Base-by-base conservation (phyloP, 2,113 vertebrate genomes). In the Toxostoma redivivum region DNA sequence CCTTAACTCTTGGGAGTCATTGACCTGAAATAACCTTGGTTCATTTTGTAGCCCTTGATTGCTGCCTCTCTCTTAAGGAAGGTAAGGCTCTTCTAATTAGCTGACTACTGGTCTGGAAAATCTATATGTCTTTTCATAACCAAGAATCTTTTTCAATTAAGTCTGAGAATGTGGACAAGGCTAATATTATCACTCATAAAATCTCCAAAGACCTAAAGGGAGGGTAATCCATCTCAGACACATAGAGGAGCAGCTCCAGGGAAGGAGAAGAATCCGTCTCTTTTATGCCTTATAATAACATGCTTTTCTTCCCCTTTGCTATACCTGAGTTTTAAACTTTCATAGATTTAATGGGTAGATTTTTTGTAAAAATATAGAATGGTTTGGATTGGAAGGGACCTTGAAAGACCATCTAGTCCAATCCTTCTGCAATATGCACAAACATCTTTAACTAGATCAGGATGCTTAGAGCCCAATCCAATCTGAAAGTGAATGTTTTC, bases 101-200 rank as follows among this genome's bases (percentile, higher is more conserved):
- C 18, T 91, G 72, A 58, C 38, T 88, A 81, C 25, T 50, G 89
- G 25, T 73, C 73, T 96, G 72, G 77, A 95, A 96, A 91, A 92
- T 54, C 25, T 86, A 45, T 28, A 37, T 2, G 6, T 40, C 33
- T 42, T 83, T 85, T 97, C 69, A 72, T 81, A 86, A 76, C 21
- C 37, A 72, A 38, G 57, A 71, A 47, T 21, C 3, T 77, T 92
- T 79, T 72, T 31, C 30, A 72, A 31, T 74, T 69, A 92, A 71
- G 28, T 50, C 22, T 72, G 71, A 88, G 64, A 72, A 88, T 40
- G 27, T 76, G 11, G 58, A 86, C 13, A 73, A 80, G 40, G 62
- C 51, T 90, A 90, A 80, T 54, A 88, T 23, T 69, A 77, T 28
- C 28, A 71, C 4, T 60, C 40, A 47, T 47, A 76, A 82, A 80